phyloP scores from a whole-genome alignment of 2,113 vertebrate genomes.

The Pardalotus punctatus region DNA sequence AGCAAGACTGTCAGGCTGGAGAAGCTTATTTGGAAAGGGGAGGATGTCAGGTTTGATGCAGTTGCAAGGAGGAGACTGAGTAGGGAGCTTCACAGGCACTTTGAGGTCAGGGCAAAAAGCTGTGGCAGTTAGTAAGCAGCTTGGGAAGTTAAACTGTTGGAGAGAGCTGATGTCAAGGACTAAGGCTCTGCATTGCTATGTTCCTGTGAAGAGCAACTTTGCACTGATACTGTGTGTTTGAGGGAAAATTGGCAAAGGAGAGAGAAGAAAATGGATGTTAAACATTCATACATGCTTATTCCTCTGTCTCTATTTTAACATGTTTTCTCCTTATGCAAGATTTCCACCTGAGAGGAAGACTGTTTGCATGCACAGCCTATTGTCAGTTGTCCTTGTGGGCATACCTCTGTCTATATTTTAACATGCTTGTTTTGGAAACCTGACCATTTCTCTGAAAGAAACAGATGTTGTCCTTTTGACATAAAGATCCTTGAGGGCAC shows the following conservation, averaged over 20 bases:
- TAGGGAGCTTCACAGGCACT: fast-evolving
- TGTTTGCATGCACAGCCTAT: background rate
- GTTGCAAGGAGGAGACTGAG: background rate
- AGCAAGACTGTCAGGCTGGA: background rate
- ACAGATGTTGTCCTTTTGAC: background rate
- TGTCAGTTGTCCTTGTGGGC: background rate
- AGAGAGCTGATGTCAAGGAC: background rate
- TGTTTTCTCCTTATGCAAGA: background rate
- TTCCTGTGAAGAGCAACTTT: background rate
- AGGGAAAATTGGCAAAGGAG: background rate
- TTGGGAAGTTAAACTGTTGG: background rate
- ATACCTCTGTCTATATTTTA: background rate
- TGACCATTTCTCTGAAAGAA: background rate
- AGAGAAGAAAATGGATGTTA: background rate
- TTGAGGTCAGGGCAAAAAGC: background rate
- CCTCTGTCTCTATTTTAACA: background rate
- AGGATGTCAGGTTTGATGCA: background rate
- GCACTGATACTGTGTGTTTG: background rate
- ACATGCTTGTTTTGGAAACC: background rate
- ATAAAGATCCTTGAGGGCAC: background rate
- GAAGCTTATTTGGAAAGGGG: background rate
- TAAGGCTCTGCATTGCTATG: background rate
- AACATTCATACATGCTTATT: background rate
- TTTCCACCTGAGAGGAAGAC: background rate
- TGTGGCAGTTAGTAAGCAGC: background rate